phyloP scores from a whole-genome alignment of 1,140 invertebrate species.

The Pogonomyrmex californicus region DNA sequence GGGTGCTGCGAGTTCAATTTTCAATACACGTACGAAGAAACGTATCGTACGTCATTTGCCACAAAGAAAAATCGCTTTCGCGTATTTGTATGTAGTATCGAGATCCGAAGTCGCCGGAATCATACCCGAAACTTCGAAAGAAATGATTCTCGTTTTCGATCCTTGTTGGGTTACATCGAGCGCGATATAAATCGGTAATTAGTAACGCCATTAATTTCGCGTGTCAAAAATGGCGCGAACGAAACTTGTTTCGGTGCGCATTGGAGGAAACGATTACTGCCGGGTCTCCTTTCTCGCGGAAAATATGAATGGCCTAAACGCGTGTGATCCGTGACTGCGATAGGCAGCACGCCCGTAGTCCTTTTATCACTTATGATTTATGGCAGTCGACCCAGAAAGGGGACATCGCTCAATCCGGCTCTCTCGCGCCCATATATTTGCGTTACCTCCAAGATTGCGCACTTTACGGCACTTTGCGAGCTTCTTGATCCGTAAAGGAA shows the following conservation, averaged over 20 bases:
- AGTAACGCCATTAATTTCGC: slow-evolving; percentile 43
- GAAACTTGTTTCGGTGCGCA: slow-evolving; percentile 17
- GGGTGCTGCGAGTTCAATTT: neutral
- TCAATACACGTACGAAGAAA: neutral
- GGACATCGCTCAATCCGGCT: slow-evolving; percentile 56
- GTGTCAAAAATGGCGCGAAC: slow-evolving; percentile 6
- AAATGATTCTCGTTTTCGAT: neutral
- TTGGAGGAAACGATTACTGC: slow-evolving; percentile 33
- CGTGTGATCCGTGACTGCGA: slow-evolving; percentile 21
- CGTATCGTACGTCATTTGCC: slow-evolving; percentile 27
- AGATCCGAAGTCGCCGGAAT: neutral
- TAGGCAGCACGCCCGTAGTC: slow-evolving; percentile 3
- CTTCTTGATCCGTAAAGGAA: neutral
- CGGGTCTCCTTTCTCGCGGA: slow-evolving; percentile 27
- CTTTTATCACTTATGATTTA: slow-evolving; percentile 57
- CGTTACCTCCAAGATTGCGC: slow-evolving; percentile 51
- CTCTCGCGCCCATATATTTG: slow-evolving; percentile 37
- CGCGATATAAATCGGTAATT: slow-evolving; percentile 45
- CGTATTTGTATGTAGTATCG: no score
- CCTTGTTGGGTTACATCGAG: neutral
- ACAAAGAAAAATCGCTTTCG: neutral
- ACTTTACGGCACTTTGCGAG: slow-evolving; percentile 35
- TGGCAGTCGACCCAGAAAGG: slow-evolving; percentile 40
- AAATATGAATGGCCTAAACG: slow-evolving; percentile 50
- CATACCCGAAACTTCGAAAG: neutral